Percentiles rank a stretch among this genome's conserved stretches.
Evolutionary conservation across 1,140 invertebrate species (phyloP).

Genomic region (Aphaenogaster ashmeadi): DNA sequence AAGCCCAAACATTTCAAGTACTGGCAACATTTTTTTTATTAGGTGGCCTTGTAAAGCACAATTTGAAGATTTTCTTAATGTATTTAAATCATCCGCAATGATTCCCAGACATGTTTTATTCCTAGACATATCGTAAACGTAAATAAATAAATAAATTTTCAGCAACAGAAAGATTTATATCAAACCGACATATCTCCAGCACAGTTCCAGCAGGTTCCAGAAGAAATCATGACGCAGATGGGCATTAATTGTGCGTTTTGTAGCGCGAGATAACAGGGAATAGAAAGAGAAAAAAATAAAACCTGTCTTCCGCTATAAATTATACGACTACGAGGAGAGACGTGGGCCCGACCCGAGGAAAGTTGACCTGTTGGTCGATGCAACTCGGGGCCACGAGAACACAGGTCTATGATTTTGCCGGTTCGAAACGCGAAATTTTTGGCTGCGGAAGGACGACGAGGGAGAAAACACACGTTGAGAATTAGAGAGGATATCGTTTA

Average conservation of each 20-base stretch:
- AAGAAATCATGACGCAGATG: constrained; percentile 56
- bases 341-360: constrained; percentile 2
- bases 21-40: background rate
- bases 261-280: constrained; percentile 34
- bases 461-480: constrained; percentile 64
- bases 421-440: constrained; percentile 67
- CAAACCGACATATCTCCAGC: background rate
- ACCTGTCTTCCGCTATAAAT: constrained; percentile 83
- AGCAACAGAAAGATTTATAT: background rate
- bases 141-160: background rate
- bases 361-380: constrained; percentile 65
- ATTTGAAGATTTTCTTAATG: background rate
- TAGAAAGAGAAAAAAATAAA: background rate
- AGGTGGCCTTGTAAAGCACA: background rate
- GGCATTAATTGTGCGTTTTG: constrained; percentile 73
- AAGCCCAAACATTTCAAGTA: background rate
- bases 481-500: constrained; percentile 61
- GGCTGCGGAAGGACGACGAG: background rate
- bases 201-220: background rate
- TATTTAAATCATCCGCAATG: background rate
- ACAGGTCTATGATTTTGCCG: constrained; percentile 80
- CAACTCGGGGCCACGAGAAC: constrained; percentile 22
- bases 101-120: background rate
- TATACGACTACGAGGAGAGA: constrained; percentile 79
- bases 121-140: background rate